These are phyloP conservation scores for Hylaea fasciaria DNA, from an alignment of 2,888 invertebrate genomes.

Conservation along the genomic window DNA sequence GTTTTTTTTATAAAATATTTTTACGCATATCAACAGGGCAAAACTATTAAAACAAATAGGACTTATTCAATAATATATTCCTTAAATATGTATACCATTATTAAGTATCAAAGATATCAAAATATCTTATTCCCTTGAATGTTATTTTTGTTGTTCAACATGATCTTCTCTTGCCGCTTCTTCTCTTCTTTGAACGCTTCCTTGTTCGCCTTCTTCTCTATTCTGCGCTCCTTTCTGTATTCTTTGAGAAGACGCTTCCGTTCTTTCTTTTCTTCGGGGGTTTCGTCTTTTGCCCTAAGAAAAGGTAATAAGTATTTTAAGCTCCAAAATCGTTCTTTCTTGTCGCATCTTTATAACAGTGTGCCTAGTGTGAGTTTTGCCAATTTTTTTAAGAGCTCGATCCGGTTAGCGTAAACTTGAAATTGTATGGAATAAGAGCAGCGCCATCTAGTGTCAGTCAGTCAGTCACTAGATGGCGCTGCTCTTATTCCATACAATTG, in stretches of 20 bases:
- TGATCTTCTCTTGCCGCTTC: conserved; percentile 91
- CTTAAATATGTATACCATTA: conserved; percentile 3
- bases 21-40: no score
- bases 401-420: no score
- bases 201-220: conserved; percentile 92
- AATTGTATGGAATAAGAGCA: no score
- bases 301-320: neutral
- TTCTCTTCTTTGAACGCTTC: conserved; percentile 94
- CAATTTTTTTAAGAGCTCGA: no score
- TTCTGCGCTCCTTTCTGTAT: conserved; percentile 90
- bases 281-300: conserved; percentile 90
- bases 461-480: no score
- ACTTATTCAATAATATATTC: conserved; percentile 8
- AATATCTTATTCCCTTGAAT: conserved; percentile 89
- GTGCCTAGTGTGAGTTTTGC: no score
- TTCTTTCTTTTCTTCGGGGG: conserved; percentile 89
- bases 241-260: conserved; percentile 92
- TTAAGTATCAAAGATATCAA: conserved; percentile 51
- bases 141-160: conserved; percentile 90
- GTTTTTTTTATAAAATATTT: conserved; percentile 3
- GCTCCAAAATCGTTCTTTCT: no score
- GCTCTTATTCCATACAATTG: no score
- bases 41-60: no score
- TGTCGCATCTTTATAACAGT: no score
- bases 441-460: no score